Base-by-base conservation (phyloP, 2,888 invertebrate genomes). In the Ectropis crepuscularia region DNA sequence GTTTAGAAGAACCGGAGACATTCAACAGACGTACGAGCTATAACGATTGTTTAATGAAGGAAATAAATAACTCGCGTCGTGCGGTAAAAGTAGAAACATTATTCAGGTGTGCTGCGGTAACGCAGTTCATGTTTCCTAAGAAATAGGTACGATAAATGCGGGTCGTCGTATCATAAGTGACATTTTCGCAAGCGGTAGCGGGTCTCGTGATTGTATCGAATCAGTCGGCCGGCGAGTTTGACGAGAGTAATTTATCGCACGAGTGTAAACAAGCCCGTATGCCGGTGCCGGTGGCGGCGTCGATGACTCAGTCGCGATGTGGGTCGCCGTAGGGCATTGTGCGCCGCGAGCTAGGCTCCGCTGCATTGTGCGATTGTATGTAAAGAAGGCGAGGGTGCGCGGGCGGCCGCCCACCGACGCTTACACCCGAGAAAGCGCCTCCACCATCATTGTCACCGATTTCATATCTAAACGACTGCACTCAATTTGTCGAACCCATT, bases 251-350 rank as follows among this genome's bases (percentile, higher is more conserved):
- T 88, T 88, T 88, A 88, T 88, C 81, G 86, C 75, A 80, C 83
- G 79, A 85, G 86, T 87, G 90, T 90, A 89, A 90, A 89, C 87
- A 89, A 85, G 82, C 80, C 82, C 79, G 82, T 85, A 81, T 85
- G 86, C 78, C 54, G 80, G 74, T 81, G 77, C 72, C 72, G 83
- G 74, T 81, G 77, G 71, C 72, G 83, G 80, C 82, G 84, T 80
- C 87, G 85, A 77, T 91, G 91, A 91, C 77, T 91, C 92, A 91
- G 82, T 86, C 76, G 86, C 87, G 83, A 90, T 88, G 91, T 90
- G 89, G 91, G 91, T 79, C 83, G 89, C 70, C 74, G 71, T 74
- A 74, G 76, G 77, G 79, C 76, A 79, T 82, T 82, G 80, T 81
- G 79, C 73, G 67, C 69, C 50, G 54, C 36, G 50, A 71, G 71